Base-by-base conservation (phyloP, 2,113 vertebrate species). In the Plestiodon gilberti region DNA sequence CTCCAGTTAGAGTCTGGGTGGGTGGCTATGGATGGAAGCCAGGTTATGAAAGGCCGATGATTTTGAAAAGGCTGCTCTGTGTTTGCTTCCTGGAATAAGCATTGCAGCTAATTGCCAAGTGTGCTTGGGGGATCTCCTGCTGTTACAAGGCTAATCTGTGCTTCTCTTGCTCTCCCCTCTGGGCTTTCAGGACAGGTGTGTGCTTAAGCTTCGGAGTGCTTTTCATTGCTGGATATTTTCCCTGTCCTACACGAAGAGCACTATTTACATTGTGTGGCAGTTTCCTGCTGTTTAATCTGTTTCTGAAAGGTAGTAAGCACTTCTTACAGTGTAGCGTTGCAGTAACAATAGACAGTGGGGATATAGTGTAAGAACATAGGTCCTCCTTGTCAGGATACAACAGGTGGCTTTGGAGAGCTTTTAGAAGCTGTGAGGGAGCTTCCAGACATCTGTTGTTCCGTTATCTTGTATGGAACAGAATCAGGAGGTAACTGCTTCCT, bases 121-220 rank as follows among this genome's bases (percentile, higher is more conserved):
- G 75, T 85, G 40, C 3, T 40, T 8, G 25, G 57, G 40, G 55
- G 48, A 70, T 84, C 83, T 92, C 67, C 80, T 80, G 79, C 78
- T 91, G 86, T 83, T 86, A 82, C 0, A 0, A 73, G 89, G 90
- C 91, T 95, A 92, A 89, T 94, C 84, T 92, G 89, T 93, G 91
- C 87, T 87, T 91, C 4, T 35, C 59, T 25, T 61, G 43, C 13
- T 35, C 38, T 61, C 81, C 57, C 6, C 28, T 23, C 3, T 33
- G 85, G 90, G 74, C 75, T 87, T 87, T 17, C 22, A 87, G 88
- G 85, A 93, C 85, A 94, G 91, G 87, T 94, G 91, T 71, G 78
- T 92, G 35, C 76, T 71, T 82, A 78, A 0, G 0, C 61, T 92
- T 91, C 89, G 78, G 93, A 88, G 74, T 0, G 3, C 78, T 76